Percentiles rank a stretch among this genome's conserved stretches.
phyloP scores from a whole-genome alignment of 2,113 vertebrate genomes.

The Anhinga rufa region DNA sequence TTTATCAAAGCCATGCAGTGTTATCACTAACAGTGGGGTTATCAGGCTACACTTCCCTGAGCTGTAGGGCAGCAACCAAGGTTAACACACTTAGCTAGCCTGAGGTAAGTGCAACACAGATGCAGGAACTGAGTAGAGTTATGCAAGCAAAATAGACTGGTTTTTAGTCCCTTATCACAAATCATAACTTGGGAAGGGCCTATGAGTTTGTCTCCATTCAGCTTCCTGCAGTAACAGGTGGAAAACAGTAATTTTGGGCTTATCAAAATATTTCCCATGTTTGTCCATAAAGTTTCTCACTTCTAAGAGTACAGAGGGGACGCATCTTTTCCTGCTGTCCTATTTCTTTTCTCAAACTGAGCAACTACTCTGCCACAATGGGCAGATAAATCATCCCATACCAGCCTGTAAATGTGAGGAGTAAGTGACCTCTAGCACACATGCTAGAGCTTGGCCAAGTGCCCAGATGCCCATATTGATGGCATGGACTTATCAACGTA shows the following conservation, averaged over 20 bases:
- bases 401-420: background rate
- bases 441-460: background rate
- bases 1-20: background rate
- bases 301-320: background rate
- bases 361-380: background rate
- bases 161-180: background rate
- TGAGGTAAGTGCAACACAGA: background rate
- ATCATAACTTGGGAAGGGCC: background rate
- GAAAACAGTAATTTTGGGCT: background rate
- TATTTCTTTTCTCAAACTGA: background rate
- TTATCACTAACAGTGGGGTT: background rate
- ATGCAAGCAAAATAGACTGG: background rate
- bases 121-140: background rate
- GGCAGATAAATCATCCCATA: background rate
- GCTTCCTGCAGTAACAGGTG: background rate
- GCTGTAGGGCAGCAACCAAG: background rate
- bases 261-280: background rate
- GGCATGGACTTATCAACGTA: background rate
- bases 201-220: background rate
- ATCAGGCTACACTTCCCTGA: background rate
- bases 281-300: background rate
- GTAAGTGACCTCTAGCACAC: background rate
- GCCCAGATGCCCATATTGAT: background rate
- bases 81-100: background rate
- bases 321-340: background rate